phyloP scores from a whole-genome alignment of 2,113 vertebrate genomes.

The Merops nubicus region DNA sequence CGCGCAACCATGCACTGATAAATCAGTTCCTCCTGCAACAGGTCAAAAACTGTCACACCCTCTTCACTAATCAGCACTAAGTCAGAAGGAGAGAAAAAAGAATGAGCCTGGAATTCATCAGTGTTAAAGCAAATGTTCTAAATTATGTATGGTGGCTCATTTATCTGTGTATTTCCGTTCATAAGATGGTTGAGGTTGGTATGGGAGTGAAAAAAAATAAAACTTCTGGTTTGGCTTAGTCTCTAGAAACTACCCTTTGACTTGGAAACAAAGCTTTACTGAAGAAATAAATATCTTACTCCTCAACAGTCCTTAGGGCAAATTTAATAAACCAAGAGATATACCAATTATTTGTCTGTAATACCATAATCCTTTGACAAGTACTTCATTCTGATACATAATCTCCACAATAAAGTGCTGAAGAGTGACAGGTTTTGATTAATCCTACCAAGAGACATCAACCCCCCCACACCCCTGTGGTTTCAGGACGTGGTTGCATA shows the following conservation, averaged over 20 bases:
- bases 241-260: neutral
- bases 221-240: neutral
- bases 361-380: conserved; percentile 49
- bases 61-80: neutral
- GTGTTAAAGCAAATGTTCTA: neutral
- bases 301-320: conserved; percentile 28
- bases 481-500: neutral
- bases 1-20: neutral
- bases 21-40: neutral
- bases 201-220: neutral
- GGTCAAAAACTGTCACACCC: neutral
- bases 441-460: neutral
- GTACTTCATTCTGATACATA: conserved; percentile 32
- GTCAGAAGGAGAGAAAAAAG: neutral
- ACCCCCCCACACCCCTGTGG: accelerated
- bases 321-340: conserved; percentile 47
- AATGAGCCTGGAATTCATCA: neutral
- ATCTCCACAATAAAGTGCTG: conserved; percentile 24
- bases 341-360: conserved; percentile 61
- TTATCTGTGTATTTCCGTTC: neutral
- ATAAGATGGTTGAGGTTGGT: neutral
- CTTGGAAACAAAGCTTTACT: neutral
- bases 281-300: conserved; percentile 16
- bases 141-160: neutral
- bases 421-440: conserved; percentile 33